Base-by-base conservation (phyloP, 1,140 invertebrate species). In the Plodia interpunctella region DNA sequence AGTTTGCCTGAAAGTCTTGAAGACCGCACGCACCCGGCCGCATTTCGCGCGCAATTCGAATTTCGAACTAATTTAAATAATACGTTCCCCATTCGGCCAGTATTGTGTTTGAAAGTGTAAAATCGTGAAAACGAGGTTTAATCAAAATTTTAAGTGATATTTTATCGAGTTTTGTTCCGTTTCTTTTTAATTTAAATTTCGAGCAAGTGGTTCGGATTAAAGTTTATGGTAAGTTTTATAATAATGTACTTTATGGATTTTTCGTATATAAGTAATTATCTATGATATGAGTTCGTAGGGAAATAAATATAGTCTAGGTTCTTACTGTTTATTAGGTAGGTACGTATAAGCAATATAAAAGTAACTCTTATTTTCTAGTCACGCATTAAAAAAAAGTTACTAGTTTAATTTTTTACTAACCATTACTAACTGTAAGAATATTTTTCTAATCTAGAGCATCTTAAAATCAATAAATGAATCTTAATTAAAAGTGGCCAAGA, bases 41-140 rank as follows among this genome's bases (percentile, higher is more conserved):
- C 19, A 63, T 70, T 44, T 72, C 64, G 66, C 72, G 70, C 78
- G 70, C 60, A 25, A 64, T 69, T 63, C 68, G 32, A 68, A 70
- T 70, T 71, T 55, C 76, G 76, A 81, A 78, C 74, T 76, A 72
- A 83, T 80, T 78, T 73, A 58, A 76, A 80, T 77, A 51, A 62
- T 62, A 61, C 68, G 61, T 58, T 51, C 49, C 9, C 49, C 55
- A 32, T 62, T 59, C 65, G 53, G 54, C 50, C 57, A 60, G 57
- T 60, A 62, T 59, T 32, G 28, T 54, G 62, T 58, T 57, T 20
- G 17, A 54, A 28, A 57, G 30, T 59, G 32, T 52, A 13, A 52
- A 32, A 59, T 21, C 38, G 55, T 52, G 49, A 52, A 66, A 32
- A 10, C 30, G 60, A 62, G 35, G 57, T 62, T 62, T 10, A 55